phyloP scores from a whole-genome alignment of 2,113 vertebrate species.

The Peromyscus maniculatus region DNA sequence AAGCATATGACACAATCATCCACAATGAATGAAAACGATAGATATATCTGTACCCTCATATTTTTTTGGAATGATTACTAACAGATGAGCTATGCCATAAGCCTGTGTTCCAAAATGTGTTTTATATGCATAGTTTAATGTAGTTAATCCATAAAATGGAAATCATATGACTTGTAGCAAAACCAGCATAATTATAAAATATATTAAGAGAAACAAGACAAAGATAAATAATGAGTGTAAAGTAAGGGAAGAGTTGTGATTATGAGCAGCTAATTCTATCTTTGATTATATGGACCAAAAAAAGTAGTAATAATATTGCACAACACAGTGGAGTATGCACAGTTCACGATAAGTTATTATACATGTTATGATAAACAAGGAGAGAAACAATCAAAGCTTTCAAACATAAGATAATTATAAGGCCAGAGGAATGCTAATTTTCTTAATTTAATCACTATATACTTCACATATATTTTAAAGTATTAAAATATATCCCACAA shows the following conservation, averaged over 20 bases:
- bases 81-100: not conserved
- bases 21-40: not conserved
- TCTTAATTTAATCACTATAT: not conserved
- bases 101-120: not conserved
- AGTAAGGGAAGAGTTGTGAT: not conserved
- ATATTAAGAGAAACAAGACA: not conserved
- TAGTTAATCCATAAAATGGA: not conserved
- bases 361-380: not conserved
- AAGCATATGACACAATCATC: not conserved
- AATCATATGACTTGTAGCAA: not conserved
- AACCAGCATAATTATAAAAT: not conserved
- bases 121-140: not conserved
- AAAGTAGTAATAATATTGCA: not conserved
- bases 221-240: not conserved
- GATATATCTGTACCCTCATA: not conserved
- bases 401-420: not conserved
- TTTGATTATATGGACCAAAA: not conserved
- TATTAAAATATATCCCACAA: not conserved
- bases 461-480: not conserved
- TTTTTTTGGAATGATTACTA: not conserved
- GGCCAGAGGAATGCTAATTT: not conserved
- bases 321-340: not conserved
- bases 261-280: not conserved
- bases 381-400: not conserved
- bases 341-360: not conserved